Percentiles rank a stretch among this genome's conserved stretches.
phyloP scores from a whole-genome alignment of 1,140 invertebrate genomes.

The Heliconius himera region DNA sequence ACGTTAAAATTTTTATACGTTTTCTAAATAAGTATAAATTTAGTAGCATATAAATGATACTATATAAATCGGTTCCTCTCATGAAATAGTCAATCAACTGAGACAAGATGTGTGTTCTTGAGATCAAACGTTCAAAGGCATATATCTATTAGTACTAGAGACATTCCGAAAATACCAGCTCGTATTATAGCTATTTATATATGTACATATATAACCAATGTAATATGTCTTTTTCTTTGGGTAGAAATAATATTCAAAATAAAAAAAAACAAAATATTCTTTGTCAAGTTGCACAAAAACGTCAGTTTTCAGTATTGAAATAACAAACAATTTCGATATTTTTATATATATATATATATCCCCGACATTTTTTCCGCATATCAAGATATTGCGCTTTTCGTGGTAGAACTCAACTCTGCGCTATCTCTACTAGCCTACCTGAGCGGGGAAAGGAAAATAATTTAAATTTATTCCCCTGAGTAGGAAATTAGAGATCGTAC shows the following conservation, averaged over 20 bases:
- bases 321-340: too few species aligned
- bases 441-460: background rate
- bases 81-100: background rate
- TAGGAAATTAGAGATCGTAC: too few species aligned
- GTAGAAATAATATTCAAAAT: background rate
- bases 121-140: conserved; percentile 3
- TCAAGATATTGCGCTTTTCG: background rate
- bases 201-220: background rate
- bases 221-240: background rate
- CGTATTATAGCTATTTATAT: background rate
- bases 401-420: background rate
- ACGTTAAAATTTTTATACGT: too few species aligned
- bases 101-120: background rate
- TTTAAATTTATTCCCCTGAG: too few species aligned
- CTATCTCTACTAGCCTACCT: background rate
- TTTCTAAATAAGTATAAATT: too few species aligned
- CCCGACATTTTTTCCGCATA: background rate
- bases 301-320: too few species aligned
- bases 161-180: background rate
- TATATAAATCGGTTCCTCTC: background rate
- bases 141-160: background rate
- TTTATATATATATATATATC: too few species aligned
- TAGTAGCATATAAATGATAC: background rate
- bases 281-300: too few species aligned
- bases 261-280: too few species aligned